Evolutionary conservation across 1,140 invertebrate species (phyloP), one percentile per base, ranked within the genome.

Genomic region (Trinorchestia longiramus): DNA sequence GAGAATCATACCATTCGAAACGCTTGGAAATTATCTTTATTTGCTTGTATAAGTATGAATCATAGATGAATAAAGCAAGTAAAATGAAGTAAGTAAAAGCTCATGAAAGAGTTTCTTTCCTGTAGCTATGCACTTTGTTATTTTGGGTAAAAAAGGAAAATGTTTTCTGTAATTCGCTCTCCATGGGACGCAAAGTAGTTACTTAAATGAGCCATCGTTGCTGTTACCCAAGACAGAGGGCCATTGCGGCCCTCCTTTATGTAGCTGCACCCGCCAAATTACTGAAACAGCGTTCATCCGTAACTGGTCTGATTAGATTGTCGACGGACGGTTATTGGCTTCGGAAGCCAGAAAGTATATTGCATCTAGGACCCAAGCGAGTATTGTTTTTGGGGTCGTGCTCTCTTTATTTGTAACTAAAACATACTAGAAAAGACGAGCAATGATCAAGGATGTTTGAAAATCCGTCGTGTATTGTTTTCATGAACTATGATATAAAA

Each of bases 261-360:
- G 88, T 91, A 91, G 88, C 88, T 91, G 41, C 43, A 44, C 88
- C 88, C 41, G 88, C 88, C 88, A 91, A 91, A 91, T 43, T 91
- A 91, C 88, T 91, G 88, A 91, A 91, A 91, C 88, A 91, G 88
- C 88, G 88, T 91, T 91, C 88, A 91, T 91, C 88, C 88, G 88
- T 91, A 91, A 91, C 88, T 91, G 88, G 88, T 91, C 88, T 91
- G 88, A 91, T 91, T 91, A 91, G 88, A 91, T 91, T 91, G 88
- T 91, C 88, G 88, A 91, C 88, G 88, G 88, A 91, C 88, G 88
- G 88, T 42, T 91, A 91, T 91, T 91, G 88, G 88, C 28, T 91
- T 91, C 88, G 88, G 88, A 91, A 91, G 88, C 88, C 88, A 23
- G 88, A 91, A 91, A 91, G 43, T 42, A 91, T 91, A 91, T 91